A percentile compares a stretch with the other conserved stretches of the same genome.
Conservation (phyloP, 2,113 vertebrate genomes). For the Uropsilus gracilis region DNA sequence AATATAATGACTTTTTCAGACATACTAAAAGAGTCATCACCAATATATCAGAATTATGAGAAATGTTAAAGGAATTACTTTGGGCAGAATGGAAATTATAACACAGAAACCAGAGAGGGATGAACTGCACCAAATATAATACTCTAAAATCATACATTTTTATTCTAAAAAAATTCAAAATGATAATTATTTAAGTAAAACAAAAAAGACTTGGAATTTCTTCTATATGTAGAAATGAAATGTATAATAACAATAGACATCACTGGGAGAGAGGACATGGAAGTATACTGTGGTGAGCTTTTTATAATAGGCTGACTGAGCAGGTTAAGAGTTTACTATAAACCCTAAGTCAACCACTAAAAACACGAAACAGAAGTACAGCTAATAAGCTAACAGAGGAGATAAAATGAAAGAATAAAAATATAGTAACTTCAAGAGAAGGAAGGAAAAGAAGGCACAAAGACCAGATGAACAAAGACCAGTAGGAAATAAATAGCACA, state of each 20-base stretch:
- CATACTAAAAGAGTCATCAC: constrained; percentile 1
- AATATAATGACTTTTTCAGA: background rate
- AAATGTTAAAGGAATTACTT: constrained; percentile 34
- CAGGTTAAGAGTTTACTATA: background rate
- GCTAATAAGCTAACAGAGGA: background rate
- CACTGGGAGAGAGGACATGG: background rate
- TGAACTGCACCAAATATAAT: background rate
- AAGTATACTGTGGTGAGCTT: background rate
- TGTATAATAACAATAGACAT: background rate
- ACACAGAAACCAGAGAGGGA: background rate
- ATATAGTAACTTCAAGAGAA: background rate
- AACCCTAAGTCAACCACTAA: background rate
- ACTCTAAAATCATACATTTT: background rate
- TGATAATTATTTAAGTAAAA: background rate
- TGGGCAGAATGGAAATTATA: background rate
- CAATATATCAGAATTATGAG: background rate
- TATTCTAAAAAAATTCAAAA: background rate
- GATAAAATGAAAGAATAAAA: background rate
- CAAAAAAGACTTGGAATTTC: background rate
- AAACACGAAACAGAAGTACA: background rate
- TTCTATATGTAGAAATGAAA: background rate
- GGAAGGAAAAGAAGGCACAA: background rate
- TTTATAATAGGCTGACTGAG: background rate
- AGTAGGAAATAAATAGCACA: background rate
- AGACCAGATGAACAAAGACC: background rate